Conservation (phyloP, 1,140 invertebrate genomes). For the Leptopilina clavipes region DNA sequence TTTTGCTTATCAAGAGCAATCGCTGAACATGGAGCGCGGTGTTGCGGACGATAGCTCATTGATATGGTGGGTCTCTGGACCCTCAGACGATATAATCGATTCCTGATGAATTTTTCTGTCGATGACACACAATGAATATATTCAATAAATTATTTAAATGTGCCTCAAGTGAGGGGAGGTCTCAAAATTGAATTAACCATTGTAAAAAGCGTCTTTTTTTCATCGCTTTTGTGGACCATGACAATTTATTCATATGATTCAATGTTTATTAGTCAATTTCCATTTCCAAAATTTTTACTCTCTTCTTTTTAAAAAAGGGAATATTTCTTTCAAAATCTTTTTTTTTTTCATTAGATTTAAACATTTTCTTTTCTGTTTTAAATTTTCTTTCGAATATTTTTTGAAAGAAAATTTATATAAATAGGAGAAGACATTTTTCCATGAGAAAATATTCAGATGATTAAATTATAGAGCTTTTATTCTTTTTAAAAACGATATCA, state of each 20-base stretch:
- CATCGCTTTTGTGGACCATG: background rate
- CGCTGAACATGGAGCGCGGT: background rate
- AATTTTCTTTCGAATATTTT: too few relatives aligned
- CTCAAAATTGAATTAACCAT: constrained; percentile 62
- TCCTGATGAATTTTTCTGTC: constrained; percentile 65
- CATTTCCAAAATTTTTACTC: too few relatives aligned
- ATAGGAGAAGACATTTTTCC: too few relatives aligned
- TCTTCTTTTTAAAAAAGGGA: too few relatives aligned
- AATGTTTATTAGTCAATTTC: background rate
- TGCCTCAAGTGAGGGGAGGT: constrained; percentile 46
- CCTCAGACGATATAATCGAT: constrained; percentile 57
- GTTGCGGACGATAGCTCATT: background rate
- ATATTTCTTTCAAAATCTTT: too few relatives aligned
- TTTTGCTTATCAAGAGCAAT: constrained; percentile 53
- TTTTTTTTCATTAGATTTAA: too few relatives aligned
- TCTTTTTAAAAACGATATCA: constrained; percentile 7
- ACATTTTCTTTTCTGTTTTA: too few relatives aligned
- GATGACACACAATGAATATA: constrained; percentile 64
- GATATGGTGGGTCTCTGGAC: constrained; percentile 45
- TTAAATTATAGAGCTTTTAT: too few relatives aligned
- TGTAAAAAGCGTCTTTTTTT: background rate
- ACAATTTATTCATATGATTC: background rate
- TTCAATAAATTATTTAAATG: constrained; percentile 63
- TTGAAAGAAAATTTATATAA: too few relatives aligned
- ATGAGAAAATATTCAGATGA: too few relatives aligned